Conservation (phyloP, 2,888 invertebrate species). For the Pachymerium ferrugineum region DNA sequence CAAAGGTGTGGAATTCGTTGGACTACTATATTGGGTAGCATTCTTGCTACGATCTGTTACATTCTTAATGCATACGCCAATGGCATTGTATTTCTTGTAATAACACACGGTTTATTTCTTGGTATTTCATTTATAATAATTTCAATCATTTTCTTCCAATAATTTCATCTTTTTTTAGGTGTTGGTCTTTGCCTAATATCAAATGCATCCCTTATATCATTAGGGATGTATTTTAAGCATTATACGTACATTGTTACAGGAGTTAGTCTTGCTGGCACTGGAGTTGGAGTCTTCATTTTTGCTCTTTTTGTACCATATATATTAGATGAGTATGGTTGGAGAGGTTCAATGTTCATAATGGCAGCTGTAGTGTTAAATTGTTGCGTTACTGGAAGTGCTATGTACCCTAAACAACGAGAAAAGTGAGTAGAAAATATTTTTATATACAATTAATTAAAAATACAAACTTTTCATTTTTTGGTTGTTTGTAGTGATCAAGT, state of each 20-base stretch:
- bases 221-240: constrained; percentile 39
- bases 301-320: constrained; percentile 37
- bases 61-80: not conserved
- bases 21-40: not conserved
- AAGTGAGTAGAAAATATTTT: too few species aligned
- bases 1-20: not conserved
- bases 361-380: not conserved
- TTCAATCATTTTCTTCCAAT: not conserved
- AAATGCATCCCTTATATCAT: constrained; percentile 32
- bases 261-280: constrained; percentile 39
- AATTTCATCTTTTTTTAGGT: constrained; percentile 20
- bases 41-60: not conserved
- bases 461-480: not conserved
- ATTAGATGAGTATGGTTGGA: constrained; percentile 40
- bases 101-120: constrained; percentile 10
- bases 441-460: not conserved
- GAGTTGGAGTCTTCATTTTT: constrained; percentile 40
- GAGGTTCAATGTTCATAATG: constrained; percentile 39
- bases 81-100: not conserved
- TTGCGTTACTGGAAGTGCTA: not conserved
- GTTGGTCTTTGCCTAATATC: constrained; percentile 15
- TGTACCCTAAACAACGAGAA: not conserved
- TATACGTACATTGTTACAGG: constrained; percentile 39
- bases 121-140: not conserved
- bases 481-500: not conserved